These are phyloP conservation scores for Falco berigora DNA, from an alignment of 2,797 vertebrate species.

Conservation along the genomic window DNA sequence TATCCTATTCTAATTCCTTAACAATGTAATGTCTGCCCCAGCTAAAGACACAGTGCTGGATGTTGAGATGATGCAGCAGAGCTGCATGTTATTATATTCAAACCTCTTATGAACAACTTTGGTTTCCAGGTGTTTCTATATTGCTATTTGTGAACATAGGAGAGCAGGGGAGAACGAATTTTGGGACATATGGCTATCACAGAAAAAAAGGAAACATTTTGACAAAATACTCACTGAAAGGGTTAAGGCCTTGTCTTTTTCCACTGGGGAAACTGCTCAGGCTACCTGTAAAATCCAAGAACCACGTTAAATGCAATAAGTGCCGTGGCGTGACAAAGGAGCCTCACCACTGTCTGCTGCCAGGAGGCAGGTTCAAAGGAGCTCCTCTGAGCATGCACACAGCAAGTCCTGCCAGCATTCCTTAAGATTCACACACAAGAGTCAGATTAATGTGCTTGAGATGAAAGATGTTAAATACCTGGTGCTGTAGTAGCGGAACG, in stretches of 20 bases:
- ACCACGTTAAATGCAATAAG: conserved; percentile 18
- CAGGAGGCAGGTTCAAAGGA: neutral
- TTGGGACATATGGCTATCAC: neutral
- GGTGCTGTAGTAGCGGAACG: neutral
- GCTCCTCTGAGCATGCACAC: neutral
- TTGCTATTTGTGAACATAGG: neutral
- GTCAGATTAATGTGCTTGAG: neutral
- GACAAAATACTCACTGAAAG: conserved; percentile 84
- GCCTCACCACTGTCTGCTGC: neutral
- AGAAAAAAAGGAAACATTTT: neutral
- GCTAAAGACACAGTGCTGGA: neutral
- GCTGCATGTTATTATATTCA: neutral
- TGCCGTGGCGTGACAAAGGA: neutral
- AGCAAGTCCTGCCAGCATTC: neutral
- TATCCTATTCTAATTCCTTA: neutral
- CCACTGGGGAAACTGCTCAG: conserved; percentile 82
- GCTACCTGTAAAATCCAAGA: conserved; percentile 78
- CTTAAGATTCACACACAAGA: neutral
- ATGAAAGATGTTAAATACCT: neutral
- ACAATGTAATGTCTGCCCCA: neutral
- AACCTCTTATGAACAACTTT: neutral
- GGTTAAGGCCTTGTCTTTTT: conserved; percentile 88
- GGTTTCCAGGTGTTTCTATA: neutral
- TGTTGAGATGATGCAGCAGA: neutral
- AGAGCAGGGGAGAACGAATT: neutral